These are phyloP conservation scores for Phorcus lineatus DNA, from an alignment of 2,888 invertebrate genomes.

Conservation along the genomic window DNA sequence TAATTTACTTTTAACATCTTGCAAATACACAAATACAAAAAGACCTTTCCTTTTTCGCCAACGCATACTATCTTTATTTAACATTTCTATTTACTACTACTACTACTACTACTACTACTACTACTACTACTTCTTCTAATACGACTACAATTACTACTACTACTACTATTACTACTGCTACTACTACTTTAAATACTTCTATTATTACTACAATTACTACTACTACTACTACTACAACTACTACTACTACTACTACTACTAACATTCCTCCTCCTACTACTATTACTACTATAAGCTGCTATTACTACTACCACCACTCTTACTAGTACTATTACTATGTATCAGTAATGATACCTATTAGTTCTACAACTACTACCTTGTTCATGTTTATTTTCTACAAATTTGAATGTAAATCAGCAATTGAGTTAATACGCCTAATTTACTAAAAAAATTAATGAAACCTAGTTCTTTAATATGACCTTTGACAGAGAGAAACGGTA, in stretches of 20 bases:
- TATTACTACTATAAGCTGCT: neutral
- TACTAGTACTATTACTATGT: conserved; percentile 22
- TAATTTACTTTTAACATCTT: no score
- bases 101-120: conserved; percentile 12
- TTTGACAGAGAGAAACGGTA: no score
- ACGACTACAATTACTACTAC: neutral
- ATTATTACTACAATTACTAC: neutral
- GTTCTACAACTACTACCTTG: conserved; percentile 23
- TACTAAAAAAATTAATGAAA: no score
- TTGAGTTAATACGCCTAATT: no score
- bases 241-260: neutral
- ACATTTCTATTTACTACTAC: neutral
- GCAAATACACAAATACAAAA: no score
- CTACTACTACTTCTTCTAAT: neutral
- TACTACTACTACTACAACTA: neutral
- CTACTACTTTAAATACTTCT: neutral
- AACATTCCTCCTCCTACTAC: neutral
- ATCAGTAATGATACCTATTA: neutral
- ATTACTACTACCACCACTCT: conserved; percentile 14
- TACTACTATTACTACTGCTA: neutral
- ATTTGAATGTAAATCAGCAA: no score
- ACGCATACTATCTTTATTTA: no score
- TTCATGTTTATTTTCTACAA: neutral
- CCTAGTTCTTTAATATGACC: no score
- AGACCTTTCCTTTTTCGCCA: no score